A percentile compares a stretch with the other conserved stretches of the same genome.
phyloP scores from a whole-genome alignment of 2,888 invertebrate species.

The Nezara viridula region DNA sequence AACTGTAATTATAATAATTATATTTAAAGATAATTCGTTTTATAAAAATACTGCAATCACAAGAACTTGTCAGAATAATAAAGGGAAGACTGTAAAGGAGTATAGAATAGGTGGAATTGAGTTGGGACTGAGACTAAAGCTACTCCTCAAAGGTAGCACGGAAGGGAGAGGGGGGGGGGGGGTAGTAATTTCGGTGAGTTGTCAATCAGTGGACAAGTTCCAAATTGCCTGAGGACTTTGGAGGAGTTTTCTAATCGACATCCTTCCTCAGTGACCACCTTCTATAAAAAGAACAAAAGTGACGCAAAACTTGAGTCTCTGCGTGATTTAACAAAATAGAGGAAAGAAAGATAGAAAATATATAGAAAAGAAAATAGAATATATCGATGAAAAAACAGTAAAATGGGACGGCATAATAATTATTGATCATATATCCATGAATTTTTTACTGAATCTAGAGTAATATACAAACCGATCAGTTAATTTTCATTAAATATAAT shows the following conservation, averaged over 20 bases:
- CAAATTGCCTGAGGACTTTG: constrained; percentile 18
- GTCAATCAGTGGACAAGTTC: constrained; percentile 47
- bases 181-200: constrained; percentile 21
- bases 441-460: no score
- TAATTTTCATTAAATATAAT: no score
- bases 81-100: background rate
- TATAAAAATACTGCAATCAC: background rate
- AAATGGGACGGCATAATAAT: no score
- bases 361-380: no score
- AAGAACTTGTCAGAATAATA: background rate
- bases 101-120: background rate
- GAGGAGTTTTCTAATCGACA: background rate
- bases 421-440: no score
- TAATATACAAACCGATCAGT: no score
- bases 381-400: no score
- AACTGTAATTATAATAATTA: background rate
- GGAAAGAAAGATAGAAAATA: no score
- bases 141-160: background rate
- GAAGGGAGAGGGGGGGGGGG: background rate
- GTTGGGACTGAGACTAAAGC: background rate
- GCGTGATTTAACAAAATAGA: no score
- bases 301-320: background rate
- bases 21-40: background rate
- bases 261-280: background rate
- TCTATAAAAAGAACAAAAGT: background rate